These are phyloP conservation scores for Musca vetustissima DNA, from an alignment of 1,140 invertebrate genomes.

Conservation along the genomic window DNA sequence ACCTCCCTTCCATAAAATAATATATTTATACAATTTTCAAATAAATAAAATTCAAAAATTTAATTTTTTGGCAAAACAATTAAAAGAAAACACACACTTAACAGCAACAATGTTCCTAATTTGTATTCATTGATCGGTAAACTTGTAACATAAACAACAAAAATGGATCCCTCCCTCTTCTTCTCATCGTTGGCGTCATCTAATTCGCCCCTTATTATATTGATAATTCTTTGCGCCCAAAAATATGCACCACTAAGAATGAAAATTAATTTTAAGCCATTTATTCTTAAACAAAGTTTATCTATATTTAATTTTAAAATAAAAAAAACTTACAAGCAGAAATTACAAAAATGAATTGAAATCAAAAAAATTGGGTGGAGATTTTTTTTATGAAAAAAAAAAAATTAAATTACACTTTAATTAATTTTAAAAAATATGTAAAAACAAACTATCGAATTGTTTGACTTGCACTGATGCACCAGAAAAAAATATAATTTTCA, in stretches of 20 bases:
- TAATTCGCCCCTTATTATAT: no score
- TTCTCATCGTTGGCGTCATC: background rate
- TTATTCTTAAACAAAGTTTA: background rate
- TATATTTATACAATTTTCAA: no score
- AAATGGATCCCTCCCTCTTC: background rate
- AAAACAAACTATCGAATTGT: background rate
- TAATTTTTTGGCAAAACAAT: background rate
- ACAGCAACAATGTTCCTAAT: constrained; percentile 22
- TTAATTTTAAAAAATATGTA: constrained; percentile 10
- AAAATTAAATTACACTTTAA: no score
- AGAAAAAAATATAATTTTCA: no score
- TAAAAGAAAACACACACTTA: background rate
- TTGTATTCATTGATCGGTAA: constrained; percentile 26
- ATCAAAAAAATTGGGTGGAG: constrained; percentile 51
- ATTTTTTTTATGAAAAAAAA: constrained; percentile 27
- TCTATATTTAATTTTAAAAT: constrained; percentile 1
- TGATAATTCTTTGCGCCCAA: no score
- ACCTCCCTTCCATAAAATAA: no score
- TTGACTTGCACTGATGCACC: no score
- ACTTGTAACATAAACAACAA: no score
- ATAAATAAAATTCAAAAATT: no score
- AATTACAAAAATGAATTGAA: constrained; percentile 33
- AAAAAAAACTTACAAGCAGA: constrained; percentile 2
- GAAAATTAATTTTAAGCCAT: no score
- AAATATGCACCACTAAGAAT: no score